phyloP scores from a whole-genome alignment of 2,113 vertebrate species.

The Proteles cristata region DNA sequence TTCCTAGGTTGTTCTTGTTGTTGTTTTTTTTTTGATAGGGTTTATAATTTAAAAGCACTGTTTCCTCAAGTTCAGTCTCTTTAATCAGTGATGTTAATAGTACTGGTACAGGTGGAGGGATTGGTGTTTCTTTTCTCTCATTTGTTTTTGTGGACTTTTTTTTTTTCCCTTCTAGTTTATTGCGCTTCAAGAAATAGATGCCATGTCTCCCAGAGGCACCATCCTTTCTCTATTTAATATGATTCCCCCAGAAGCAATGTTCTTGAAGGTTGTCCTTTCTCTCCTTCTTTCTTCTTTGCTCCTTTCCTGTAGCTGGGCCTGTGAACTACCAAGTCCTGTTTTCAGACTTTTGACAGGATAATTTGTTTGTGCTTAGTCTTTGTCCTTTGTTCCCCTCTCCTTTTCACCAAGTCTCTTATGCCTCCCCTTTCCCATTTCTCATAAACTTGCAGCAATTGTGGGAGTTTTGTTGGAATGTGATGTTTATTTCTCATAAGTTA shows the following conservation, averaged over 20 bases:
- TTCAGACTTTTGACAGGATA: neutral
- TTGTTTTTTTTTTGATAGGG: neutral
- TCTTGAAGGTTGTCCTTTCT: neutral
- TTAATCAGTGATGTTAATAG: neutral
- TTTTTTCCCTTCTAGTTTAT: neutral
- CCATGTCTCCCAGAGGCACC: neutral
- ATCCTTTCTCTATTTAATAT: neutral
- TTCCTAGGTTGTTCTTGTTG: neutral
- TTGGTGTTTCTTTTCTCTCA: neutral
- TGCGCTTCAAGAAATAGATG: neutral
- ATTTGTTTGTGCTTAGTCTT: neutral
- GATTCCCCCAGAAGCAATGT: neutral
- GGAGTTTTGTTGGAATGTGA: neutral
- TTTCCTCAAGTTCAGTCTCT: neutral
- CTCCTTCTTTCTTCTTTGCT: neutral
- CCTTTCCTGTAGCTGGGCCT: neutral
- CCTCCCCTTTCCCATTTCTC: neutral
- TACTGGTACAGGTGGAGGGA: neutral
- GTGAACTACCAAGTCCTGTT: neutral
- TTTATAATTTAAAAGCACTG: neutral
- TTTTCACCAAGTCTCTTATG: neutral
- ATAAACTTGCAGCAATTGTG: neutral
- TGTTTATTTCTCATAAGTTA: neutral
- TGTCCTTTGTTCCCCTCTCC: neutral
- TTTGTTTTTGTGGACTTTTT: neutral